A percentile compares a stretch with the other conserved stretches of the same genome.
These are phyloP conservation scores for Drosophila koepferae DNA, from an alignment of 2,888 invertebrate species.

Conservation along the genomic window DNA sequence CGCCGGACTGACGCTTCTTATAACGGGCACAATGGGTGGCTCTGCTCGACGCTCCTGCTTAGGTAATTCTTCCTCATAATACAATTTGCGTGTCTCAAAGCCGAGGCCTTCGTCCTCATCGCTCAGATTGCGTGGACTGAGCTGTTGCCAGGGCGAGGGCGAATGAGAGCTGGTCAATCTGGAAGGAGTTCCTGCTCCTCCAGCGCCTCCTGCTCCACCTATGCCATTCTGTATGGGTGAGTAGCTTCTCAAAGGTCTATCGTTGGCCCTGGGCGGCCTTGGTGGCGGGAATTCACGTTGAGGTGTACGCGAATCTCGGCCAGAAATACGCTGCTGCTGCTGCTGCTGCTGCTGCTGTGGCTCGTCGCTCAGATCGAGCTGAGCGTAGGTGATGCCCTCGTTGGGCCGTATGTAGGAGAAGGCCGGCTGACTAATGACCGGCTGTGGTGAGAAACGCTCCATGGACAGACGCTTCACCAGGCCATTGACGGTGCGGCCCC, in stretches of 20 bases:
- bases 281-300: constrained; percentile 56
- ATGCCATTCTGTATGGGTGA: constrained; percentile 48
- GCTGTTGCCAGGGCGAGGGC: constrained; percentile 83
- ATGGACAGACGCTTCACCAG: constrained; percentile 91
- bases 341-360: constrained; percentile 52
- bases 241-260: constrained; percentile 57
- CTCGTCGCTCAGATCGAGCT: constrained; percentile 86
- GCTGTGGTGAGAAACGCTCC: constrained; percentile 89
- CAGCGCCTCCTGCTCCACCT: constrained; percentile 1
- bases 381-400: constrained; percentile 91
- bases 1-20: constrained; percentile 86
- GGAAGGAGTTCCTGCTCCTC: constrained; percentile 71
- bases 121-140: constrained; percentile 86
- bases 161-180: constrained; percentile 80
- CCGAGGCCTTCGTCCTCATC: constrained; percentile 94
- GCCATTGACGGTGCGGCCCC: constrained; percentile 90
- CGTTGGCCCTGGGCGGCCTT: constrained; percentile 55
- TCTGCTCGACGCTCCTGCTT: constrained; percentile 82
- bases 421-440: constrained; percentile 91
- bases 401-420: constrained; percentile 91
- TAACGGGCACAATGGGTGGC: constrained; percentile 88
- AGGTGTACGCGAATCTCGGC: constrained; percentile 65
- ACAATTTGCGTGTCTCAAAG: constrained; percentile 87
- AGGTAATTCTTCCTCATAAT: constrained; percentile 84
- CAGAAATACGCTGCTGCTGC: constrained; percentile 36